These are phyloP conservation scores for Drosophila kohkoa DNA, from an alignment of 1,140 invertebrate species.

Conservation along the genomic window DNA sequence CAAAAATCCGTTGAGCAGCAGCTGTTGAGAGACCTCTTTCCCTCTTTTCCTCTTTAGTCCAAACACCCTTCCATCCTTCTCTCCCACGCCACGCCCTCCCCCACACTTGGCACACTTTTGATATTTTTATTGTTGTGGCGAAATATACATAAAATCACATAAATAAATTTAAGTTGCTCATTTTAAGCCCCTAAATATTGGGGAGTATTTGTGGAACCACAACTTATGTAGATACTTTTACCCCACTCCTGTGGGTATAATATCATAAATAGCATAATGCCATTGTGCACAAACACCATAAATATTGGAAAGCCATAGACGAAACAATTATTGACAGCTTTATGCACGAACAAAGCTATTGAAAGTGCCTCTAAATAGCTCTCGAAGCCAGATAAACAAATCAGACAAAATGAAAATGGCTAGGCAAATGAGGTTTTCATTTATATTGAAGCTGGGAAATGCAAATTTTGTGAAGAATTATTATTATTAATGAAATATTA, in stretches of 20 bases:
- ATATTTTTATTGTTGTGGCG: slow-evolving; percentile 76
- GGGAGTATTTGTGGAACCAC: slow-evolving; percentile 24
- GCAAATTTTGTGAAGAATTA: background rate
- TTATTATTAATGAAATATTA: background rate
- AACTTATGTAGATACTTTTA: slow-evolving; percentile 32
- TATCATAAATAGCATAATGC: slow-evolving; percentile 54
- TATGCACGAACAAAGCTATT: slow-evolving; percentile 67
- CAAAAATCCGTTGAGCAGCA: slow-evolving; percentile 51
- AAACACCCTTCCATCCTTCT: too few species aligned
- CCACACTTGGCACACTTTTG: slow-evolving; percentile 45
- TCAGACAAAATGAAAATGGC: slow-evolving; percentile 18
- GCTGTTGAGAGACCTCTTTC: slow-evolving; percentile 48
- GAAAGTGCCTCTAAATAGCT: slow-evolving; percentile 26
- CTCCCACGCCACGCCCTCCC: too few species aligned
- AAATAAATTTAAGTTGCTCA: slow-evolving; percentile 79
- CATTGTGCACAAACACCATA: slow-evolving; percentile 57
- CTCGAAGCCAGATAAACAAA: background rate
- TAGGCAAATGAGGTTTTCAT: background rate
- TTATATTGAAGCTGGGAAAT: background rate
- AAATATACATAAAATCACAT: slow-evolving; percentile 76
- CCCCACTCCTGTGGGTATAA: slow-evolving; percentile 38
- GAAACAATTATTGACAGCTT: slow-evolving; percentile 77
- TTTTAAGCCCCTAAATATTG: slow-evolving; percentile 39
- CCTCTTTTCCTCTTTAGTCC: background rate
- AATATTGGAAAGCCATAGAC: slow-evolving; percentile 64